Percentiles rank a stretch among this genome's conserved stretches.
phyloP scores from a whole-genome alignment of 2,797 vertebrate genomes.

The Lutjanus argentimaculatus region DNA sequence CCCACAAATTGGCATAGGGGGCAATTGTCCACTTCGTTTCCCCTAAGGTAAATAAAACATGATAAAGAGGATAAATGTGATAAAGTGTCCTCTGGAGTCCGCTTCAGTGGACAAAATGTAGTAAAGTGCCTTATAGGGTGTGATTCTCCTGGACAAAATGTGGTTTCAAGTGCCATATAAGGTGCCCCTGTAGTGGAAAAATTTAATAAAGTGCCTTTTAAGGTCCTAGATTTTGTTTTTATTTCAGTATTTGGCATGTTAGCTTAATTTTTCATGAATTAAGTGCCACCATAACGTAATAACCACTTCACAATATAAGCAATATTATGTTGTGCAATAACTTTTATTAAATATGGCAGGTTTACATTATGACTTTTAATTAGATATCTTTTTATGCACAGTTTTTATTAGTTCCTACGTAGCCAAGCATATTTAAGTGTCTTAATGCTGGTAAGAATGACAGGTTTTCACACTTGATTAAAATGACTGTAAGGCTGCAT shows the following conservation, averaged over 20 bases:
- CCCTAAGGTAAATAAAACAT: no score
- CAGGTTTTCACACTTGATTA: conserved; percentile 30
- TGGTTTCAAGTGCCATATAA: no score
- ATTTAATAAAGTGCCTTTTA: no score
- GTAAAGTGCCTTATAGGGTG: no score
- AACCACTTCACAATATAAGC: neutral
- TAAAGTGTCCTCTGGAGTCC: no score
- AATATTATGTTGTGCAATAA: neutral
- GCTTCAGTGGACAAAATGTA: no score
- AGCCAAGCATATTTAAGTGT: neutral
- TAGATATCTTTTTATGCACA: conserved; percentile 1
- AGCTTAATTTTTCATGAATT: neutral
- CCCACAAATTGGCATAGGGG: neutral
- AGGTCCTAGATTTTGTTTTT: neutral
- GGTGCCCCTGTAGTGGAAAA: no score
- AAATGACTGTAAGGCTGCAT: neutral
- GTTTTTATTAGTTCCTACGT: conserved; percentile 3
- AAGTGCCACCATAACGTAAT: neutral
- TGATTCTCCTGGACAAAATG: no score
- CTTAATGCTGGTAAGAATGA: conserved; percentile 2
- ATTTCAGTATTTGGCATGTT: neutral
- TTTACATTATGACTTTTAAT: conserved; percentile 12
- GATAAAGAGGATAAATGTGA: no score
- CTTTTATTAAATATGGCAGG: conserved; percentile 1
- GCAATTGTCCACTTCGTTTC: no score